Evolutionary conservation across 2,113 vertebrate species (phyloP).

Genomic region (Suncus etruscus): DNA sequence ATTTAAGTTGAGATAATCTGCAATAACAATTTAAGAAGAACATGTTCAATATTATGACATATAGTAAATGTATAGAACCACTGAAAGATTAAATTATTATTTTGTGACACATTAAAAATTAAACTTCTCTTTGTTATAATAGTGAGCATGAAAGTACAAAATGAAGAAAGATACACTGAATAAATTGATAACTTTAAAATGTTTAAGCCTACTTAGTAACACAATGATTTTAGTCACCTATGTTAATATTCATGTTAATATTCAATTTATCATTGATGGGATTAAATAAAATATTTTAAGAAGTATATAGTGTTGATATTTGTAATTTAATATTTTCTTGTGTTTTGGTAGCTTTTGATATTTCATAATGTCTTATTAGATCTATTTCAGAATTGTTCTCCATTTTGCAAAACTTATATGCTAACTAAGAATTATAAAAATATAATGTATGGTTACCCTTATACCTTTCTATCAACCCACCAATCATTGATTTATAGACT

Average conservation of each 20-base stretch:
- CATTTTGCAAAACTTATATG: not conserved
- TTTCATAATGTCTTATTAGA: slow-evolving; percentile 13
- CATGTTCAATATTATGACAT: not conserved
- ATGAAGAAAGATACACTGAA: slow-evolving; percentile 65
- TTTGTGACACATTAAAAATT: slow-evolving; percentile 34
- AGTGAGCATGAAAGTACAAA: slow-evolving; percentile 65
- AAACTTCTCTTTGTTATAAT: slow-evolving; percentile 40
- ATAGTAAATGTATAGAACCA: not conserved
- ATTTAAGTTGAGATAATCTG: not conserved
- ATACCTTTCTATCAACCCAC: not conserved
- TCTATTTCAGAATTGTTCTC: slow-evolving; percentile 16
- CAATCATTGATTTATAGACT: not conserved
- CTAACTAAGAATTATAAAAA: slow-evolving; percentile 11
- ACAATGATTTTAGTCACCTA: slow-evolving; percentile 66
- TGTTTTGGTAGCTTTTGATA: not conserved
- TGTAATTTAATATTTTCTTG: not conserved
- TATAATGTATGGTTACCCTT: not conserved
- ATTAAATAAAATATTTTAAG: slow-evolving; percentile 61
- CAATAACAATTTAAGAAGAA: slow-evolving; percentile 21
- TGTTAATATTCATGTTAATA: slow-evolving; percentile 63
- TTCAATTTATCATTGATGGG: slow-evolving; percentile 50
- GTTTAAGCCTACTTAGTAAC: slow-evolving; percentile 73
- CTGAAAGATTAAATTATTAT: not conserved
- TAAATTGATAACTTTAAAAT: slow-evolving; percentile 72
- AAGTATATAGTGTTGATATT: too few species aligned